Evolutionary conservation across 53 echinoderm and acorn worm species (phyloP).

Genomic region (Henricia sp.): DNA sequence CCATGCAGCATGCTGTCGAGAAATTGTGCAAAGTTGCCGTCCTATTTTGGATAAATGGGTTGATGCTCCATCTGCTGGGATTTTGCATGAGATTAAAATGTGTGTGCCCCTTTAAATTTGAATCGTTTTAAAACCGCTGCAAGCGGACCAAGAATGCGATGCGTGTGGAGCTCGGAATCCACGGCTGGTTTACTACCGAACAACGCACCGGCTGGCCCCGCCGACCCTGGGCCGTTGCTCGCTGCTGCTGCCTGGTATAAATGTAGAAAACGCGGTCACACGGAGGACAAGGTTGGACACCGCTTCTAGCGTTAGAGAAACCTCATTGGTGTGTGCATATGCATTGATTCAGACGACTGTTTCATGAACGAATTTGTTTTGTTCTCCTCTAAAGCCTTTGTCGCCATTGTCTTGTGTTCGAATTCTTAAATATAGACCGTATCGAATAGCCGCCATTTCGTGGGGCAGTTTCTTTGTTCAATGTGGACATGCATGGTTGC

Average conservation of each 20-base stretch:
- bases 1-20: too few species aligned
- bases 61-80: too few species aligned
- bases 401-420: too few species aligned
- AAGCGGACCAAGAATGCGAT: not conserved
- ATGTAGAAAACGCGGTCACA: slow-evolving; percentile 32
- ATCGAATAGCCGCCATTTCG: too few species aligned
- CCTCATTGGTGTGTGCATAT: not conserved
- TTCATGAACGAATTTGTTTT: not conserved
- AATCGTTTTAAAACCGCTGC: not conserved
- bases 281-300: slow-evolving; percentile 52
- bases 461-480: too few species aligned
- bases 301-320: not conserved
- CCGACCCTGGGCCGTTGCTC: not conserved
- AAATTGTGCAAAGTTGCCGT: too few species aligned
- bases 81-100: not conserved
- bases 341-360: slow-evolving; percentile 23
- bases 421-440: too few species aligned
- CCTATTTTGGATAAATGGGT: too few species aligned
- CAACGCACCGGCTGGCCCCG: too few species aligned
- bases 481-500: too few species aligned
- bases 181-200: not conserved
- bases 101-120: not conserved
- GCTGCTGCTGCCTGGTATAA: too few species aligned
- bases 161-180: not conserved
- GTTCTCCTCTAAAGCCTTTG: too few species aligned